Evolutionary conservation across 2,888 invertebrate genomes (phyloP).

Genomic region (Frankliniella intonsa): DNA sequence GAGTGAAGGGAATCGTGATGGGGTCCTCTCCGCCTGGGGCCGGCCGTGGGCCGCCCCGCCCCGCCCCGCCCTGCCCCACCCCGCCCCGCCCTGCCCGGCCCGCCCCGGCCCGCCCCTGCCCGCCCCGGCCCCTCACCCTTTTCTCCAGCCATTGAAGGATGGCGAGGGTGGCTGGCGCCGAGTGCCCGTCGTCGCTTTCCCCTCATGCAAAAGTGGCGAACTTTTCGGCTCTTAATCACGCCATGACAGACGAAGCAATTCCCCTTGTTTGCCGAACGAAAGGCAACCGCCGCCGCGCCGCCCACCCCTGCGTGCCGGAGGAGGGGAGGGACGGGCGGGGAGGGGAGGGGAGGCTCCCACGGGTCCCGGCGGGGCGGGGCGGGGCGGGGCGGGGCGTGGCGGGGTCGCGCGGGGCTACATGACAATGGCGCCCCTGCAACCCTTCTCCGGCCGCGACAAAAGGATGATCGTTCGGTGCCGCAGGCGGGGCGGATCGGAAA

Average conservation of each 20-base stretch:
- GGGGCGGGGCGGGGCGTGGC: not conserved
- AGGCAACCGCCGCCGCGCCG: not conserved
- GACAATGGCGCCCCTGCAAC: not conserved
- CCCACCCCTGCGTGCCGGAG: not conserved
- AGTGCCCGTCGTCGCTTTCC: not conserved
- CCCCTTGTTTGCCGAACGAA: slow-evolving; percentile 6
- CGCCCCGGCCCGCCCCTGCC: too few relatives aligned
- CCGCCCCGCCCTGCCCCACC: too few relatives aligned
- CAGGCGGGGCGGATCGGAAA: not conserved
- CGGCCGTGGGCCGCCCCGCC: too few relatives aligned
- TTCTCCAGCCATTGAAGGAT: not conserved
- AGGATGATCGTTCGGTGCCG: not conserved
- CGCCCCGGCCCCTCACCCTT: too few relatives aligned
- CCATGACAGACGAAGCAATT: slow-evolving; percentile 1
- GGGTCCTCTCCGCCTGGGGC: too few relatives aligned
- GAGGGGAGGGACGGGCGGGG: too few relatives aligned
- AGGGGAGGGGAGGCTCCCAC: not conserved
- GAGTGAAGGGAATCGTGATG: too few relatives aligned
- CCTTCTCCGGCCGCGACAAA: not conserved
- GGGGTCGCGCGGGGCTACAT: not conserved
- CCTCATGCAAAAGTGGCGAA: slow-evolving; percentile 10
- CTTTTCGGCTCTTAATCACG: slow-evolving; percentile 10
- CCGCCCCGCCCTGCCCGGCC: too few relatives aligned
- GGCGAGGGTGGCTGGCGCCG: not conserved
- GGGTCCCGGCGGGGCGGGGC: not conserved